Evolutionary conservation across 1,140 invertebrate genomes (phyloP), one percentile per base, ranked within the genome.

Genomic region (Bombus waltoni): DNA sequence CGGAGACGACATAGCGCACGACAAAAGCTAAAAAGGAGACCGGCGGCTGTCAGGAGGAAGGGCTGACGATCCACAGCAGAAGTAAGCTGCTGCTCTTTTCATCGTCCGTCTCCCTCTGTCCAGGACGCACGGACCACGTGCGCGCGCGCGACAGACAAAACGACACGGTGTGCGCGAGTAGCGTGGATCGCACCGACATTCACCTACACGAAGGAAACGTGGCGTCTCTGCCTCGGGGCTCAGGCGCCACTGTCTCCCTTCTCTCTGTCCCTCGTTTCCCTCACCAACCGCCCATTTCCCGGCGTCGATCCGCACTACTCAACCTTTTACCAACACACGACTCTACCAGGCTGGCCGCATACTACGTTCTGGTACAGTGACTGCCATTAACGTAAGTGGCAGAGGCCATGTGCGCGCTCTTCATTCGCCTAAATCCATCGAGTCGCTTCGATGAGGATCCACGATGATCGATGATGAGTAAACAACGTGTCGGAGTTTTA

Each of bases 181-280:
- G 22, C 40, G 68, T 53, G 88, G 18, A 13, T 32, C 18, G 10
- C 84, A 85, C 79, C 74, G 84, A 85, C 79, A 42, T 9, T 81
- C 84, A 85, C 84, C 35, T 47, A 72, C 84, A 81, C 71, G 11
- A 28, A 6, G 28, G 11, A 40, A 53, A 68, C 66, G 75, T 87
- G 91, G 91, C 92, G 92, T 92, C 88, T 91, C 87, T 85, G 91
- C 88, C 89, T 84, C 86, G 77, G 88, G 89, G 77, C 86, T 86
- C 86, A 92, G 92, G 92, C 93, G 93, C 92, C 92, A 93, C 85
- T 88, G 83, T 89, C 74, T 86, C 83, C 77, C 88, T 83, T 72
- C 81, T 73, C 84, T 53, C 80, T 47, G 53, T 76, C 70, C 85
- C 47, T 87, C 73, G 76, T 87, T 85, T 83, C 57, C 82, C 87